Evolutionary conservation across 2,797 vertebrate genomes (phyloP).

Genomic region (Tinamus major): DNA sequence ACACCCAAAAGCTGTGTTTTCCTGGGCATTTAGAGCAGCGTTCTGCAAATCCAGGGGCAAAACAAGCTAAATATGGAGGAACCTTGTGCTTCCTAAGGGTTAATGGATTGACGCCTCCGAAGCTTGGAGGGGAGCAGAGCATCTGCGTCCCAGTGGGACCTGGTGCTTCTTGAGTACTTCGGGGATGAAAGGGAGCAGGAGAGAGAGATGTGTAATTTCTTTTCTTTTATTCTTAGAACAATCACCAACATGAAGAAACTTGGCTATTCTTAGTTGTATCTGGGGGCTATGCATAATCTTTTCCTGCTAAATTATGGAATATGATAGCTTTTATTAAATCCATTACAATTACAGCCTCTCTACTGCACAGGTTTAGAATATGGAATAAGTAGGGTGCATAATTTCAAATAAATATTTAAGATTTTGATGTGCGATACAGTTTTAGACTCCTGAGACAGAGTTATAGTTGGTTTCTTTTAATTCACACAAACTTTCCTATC

Average conservation of each 20-base stretch:
- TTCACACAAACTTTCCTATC: conserved; percentile 17
- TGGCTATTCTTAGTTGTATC: conserved; percentile 78
- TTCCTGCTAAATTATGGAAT: conserved; percentile 78
- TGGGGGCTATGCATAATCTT: conserved; percentile 66
- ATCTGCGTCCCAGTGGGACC: neutral
- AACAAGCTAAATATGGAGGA: neutral
- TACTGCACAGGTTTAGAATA: conserved; percentile 75
- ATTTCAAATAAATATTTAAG: conserved; percentile 85
- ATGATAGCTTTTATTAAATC: conserved; percentile 76
- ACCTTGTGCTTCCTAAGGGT: neutral
- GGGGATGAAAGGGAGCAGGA: neutral
- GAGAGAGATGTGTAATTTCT: neutral
- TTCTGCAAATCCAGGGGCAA: neutral
- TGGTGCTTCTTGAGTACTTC: neutral
- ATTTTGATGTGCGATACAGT: conserved; percentile 69
- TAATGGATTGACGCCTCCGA: conserved; percentile 15
- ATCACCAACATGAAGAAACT: conserved; percentile 52
- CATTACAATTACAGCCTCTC: conserved; percentile 72
- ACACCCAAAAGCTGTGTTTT: neutral
- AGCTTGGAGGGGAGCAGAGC: neutral
- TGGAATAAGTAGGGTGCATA: conserved; percentile 82
- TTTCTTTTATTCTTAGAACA: conserved; percentile 56
- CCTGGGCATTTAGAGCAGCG: neutral
- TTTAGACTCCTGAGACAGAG: conserved; percentile 69
- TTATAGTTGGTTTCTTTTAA: conserved; percentile 46